phyloP scores from a whole-genome alignment of 2,888 invertebrate genomes.

The Dyspetes luteomarginatus region DNA sequence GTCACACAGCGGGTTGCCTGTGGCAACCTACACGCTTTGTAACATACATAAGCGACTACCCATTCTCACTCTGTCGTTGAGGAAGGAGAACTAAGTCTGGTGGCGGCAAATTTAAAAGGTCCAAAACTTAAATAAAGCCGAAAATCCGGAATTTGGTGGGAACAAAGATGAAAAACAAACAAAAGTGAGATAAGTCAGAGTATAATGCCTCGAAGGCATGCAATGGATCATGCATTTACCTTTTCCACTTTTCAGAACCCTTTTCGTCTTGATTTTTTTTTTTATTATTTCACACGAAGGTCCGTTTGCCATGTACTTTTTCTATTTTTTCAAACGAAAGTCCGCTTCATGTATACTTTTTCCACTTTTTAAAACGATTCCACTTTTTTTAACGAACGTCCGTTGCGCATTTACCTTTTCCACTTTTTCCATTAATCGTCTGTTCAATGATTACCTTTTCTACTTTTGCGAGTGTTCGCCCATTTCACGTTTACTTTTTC shows the following conservation, averaged over 20 bases:
- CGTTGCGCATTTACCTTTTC: too few species aligned
- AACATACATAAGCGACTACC: too few species aligned
- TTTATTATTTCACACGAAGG: too few species aligned
- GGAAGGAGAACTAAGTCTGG: too few species aligned
- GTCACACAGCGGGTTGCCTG: slow-evolving; percentile 45
- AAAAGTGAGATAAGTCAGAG: not conserved
- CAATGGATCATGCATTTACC: not conserved
- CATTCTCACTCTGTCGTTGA: too few species aligned
- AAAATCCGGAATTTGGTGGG: not conserved
- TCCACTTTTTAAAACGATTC: not conserved
- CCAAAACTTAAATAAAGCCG: not conserved
- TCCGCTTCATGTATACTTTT: not conserved
- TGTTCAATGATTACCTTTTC: too few species aligned
- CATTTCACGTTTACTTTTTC: too few species aligned
- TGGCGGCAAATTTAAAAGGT: not conserved
- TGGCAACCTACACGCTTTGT: slow-evolving; percentile 47
- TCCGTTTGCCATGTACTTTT: too few species aligned
- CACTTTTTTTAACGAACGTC: not conserved
- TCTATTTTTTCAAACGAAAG: too few species aligned
- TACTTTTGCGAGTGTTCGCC: too few species aligned
- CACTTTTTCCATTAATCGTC: too few species aligned
- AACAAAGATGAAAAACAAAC: not conserved
- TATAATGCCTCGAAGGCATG: not conserved
- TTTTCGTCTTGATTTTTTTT: too few species aligned
- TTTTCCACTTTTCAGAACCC: not conserved